Conservation (phyloP, 2,888 invertebrate species). For the Galeruca laticollis region DNA sequence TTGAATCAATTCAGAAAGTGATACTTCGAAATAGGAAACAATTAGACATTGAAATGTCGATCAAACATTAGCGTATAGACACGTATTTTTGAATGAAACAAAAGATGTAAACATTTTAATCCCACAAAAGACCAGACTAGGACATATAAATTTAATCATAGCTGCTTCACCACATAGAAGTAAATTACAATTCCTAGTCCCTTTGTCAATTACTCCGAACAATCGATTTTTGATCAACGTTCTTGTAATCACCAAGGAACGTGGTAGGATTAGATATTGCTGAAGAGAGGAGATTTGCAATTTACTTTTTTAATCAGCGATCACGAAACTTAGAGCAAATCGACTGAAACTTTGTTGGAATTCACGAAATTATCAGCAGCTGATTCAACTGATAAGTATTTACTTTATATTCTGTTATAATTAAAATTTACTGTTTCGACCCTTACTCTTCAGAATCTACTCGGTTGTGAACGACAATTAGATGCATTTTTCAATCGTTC, state of each 20-base stretch:
- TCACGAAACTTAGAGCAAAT: not conserved
- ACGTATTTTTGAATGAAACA: too few relatives aligned
- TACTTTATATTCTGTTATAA: too few relatives aligned
- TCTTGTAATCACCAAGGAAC: slow-evolving; percentile 10
- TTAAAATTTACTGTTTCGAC: too few relatives aligned
- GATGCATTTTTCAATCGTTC: too few relatives aligned
- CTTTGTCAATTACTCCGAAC: slow-evolving; percentile 9
- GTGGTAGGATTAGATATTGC: slow-evolving; percentile 1
- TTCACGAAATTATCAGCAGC: too few relatives aligned
- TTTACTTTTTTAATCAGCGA: slow-evolving; percentile 1
- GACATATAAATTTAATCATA: slow-evolving; percentile 9
- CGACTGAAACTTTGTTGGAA: too few relatives aligned
- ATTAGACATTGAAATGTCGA: too few relatives aligned
- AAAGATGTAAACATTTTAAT: too few relatives aligned
- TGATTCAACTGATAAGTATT: not conserved
- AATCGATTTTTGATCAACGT: slow-evolving; percentile 19
- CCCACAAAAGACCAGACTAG: not conserved
- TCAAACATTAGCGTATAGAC: too few relatives aligned
- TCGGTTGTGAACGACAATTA: too few relatives aligned
- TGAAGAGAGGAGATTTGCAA: slow-evolving; percentile 1
- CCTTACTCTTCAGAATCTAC: not conserved
- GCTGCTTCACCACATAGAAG: not conserved
- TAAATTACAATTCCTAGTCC: not conserved
- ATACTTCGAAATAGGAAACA: too few relatives aligned
- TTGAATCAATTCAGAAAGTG: too few relatives aligned